These are phyloP conservation scores for Peromyscus aztecus DNA, from an alignment of 2,797 vertebrate genomes.

Conservation along the genomic window DNA sequence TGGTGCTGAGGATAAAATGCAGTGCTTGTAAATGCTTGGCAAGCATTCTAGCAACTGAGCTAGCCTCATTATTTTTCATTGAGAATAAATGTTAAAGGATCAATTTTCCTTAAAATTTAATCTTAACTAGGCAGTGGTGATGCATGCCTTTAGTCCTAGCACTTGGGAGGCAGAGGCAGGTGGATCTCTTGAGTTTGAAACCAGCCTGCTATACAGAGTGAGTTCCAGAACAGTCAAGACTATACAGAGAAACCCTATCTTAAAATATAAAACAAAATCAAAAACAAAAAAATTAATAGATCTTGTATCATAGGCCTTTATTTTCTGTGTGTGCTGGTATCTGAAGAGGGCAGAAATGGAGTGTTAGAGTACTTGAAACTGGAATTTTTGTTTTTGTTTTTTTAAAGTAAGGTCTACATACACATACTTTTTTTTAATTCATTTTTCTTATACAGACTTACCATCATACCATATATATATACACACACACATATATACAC, in stretches of 20 bases:
- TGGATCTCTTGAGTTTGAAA: neutral
- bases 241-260: neutral
- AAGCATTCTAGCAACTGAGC: neutral
- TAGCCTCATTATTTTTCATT: neutral
- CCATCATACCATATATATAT: neutral
- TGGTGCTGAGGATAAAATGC: neutral
- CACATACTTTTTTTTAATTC: neutral
- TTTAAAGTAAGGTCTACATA: neutral
- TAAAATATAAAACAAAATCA: neutral
- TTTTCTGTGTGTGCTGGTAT: neutral
- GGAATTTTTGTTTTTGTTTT: neutral
- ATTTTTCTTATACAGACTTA: neutral
- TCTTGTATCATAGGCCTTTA: neutral
- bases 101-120: neutral
- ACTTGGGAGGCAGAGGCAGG: neutral
- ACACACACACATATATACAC: rapidly evolving
- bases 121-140: neutral
- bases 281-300: neutral
- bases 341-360: neutral
- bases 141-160: neutral
- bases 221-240: neutral
- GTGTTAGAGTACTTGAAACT: neutral
- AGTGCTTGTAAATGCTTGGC: neutral
- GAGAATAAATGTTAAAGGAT: neutral
- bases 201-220: no score